Evolutionary conservation across 2,797 vertebrate genomes (phyloP).

Genomic region (Brachyalestes nurse): DNA sequence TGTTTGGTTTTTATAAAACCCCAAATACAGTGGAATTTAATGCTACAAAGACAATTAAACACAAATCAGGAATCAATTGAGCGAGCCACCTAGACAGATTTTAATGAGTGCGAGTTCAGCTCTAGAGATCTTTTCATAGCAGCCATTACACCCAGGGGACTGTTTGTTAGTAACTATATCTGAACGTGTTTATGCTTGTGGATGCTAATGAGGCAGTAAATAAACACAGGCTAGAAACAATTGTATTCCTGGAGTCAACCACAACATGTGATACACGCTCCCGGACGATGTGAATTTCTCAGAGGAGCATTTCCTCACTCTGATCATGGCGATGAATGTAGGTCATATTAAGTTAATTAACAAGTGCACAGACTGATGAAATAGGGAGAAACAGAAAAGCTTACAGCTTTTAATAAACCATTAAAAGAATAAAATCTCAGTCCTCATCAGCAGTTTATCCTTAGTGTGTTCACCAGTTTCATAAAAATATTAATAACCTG

Average conservation of each 20-base stretch:
- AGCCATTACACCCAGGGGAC: conserved; percentile 56
- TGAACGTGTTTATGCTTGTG: conserved; percentile 60
- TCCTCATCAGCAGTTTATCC: conserved; percentile 51
- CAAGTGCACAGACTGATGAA: conserved; percentile 79
- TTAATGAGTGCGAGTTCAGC: conserved; percentile 30
- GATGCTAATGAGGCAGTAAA: conserved; percentile 69
- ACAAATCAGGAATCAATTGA: conserved; percentile 17
- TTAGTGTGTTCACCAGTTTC: conserved; percentile 28
- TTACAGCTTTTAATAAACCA: conserved; percentile 75
- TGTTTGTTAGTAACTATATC: conserved; percentile 66
- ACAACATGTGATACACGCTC: conserved; percentile 28
- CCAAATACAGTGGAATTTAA: background rate
- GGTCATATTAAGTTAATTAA: conserved; percentile 78
- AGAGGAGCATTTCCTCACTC: conserved; percentile 58
- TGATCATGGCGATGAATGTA: conserved; percentile 64
- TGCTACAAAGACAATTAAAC: background rate
- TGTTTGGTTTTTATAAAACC: conserved; percentile 11
- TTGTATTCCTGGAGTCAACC: conserved; percentile 47
- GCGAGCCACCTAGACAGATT: background rate
- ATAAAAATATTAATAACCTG: conserved; percentile 37
- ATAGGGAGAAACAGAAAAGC: conserved; percentile 76
- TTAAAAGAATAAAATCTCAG: conserved; percentile 45
- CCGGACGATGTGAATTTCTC: conserved; percentile 53
- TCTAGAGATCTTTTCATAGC: conserved; percentile 28
- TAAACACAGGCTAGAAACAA: conserved; percentile 55